Base-by-base conservation (phyloP, 2,113 vertebrate species). In the Steatornis caripensis region DNA sequence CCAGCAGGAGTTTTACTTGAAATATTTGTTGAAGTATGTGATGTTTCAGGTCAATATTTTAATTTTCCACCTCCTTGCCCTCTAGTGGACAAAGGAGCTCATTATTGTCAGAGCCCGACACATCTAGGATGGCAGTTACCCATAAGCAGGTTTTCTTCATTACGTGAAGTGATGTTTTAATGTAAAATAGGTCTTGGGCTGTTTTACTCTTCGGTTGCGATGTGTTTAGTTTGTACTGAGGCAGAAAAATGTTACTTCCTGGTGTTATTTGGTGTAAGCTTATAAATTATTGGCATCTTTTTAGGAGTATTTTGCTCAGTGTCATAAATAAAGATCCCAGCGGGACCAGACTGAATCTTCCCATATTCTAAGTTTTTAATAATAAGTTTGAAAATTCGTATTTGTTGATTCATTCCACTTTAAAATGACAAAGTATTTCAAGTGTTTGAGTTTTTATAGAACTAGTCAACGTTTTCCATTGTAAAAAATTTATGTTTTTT, bases 1-100 rank as follows among this genome's bases (percentile, higher is more conserved):
- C 30, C 71, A 19, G 24, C 43, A 51, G 24, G 23, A 81, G 15
- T 70, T 94, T 93, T 43, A 30, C 36, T 93, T 84, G 30, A 66
- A 78, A 41, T 77, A 45, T 83, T 85, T 89, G 23, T 90, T 65
- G 37, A 90, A 72, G 45, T 46, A 70, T 11, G 5, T 32, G n/a
- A 51, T 36, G 11, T n/a, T 77, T 88, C 75, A 23, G 12, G 69
- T 74, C 30, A 58, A 11, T 62, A 79, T 91, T 87, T 91, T 84
- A 45, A 57, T 91, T 95, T 91, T 51, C 70, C 49, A 72, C 18
- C 72, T 89, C 32, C 66, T 84, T 92, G 92, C 89, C 88, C 94
- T 87, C 89, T 96, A 92, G 89, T 94, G 92, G 95, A 75, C 69
- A 89, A 49, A 43, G 1, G 3, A 89, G 30, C n/a, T 91, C 68